Percentiles rank a stretch among this genome's conserved stretches.
Evolutionary conservation across 1,140 invertebrate genomes (phyloP).

Genomic region (Matsumurasca onukii): DNA sequence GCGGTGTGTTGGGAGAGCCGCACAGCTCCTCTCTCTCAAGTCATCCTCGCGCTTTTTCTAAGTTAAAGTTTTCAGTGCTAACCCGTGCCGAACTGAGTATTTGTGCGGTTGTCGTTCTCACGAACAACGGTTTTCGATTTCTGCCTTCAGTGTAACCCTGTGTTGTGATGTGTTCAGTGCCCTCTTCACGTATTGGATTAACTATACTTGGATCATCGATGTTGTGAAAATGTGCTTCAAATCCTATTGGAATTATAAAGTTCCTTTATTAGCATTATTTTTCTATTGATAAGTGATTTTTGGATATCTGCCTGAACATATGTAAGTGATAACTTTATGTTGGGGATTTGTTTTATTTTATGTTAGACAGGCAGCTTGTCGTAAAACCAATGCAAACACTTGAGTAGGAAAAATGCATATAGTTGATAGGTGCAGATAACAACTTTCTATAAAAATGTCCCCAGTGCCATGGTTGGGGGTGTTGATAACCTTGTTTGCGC

Average conservation of each 20-base stretch:
- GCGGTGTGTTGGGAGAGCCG: constrained; percentile 9
- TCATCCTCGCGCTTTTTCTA: constrained; percentile 14
- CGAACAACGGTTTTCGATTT: constrained; percentile 4
- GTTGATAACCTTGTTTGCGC: neutral
- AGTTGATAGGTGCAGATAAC: neutral
- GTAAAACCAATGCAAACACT: constrained; percentile 4
- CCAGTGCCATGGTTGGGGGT: constrained; percentile 15
- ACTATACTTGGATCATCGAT: constrained; percentile 14
- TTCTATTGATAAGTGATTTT: too few species aligned
- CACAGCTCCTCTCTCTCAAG: neutral
- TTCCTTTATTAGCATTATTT: neutral
- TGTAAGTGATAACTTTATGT: constrained; percentile 7
- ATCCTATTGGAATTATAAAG: neutral
- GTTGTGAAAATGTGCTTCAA: constrained; percentile 7
- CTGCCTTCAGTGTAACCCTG: constrained; percentile 9
- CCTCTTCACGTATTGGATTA: constrained; percentile 12
- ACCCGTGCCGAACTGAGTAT: neutral
- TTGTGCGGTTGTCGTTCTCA: neutral
- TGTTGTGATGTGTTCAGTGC: constrained; percentile 11
- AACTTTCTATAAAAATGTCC: neutral
- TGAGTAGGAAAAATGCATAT: neutral
- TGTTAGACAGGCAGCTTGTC: neutral
- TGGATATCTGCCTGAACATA: neutral
- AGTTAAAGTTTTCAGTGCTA: neutral
- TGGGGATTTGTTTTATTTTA: constrained; percentile 6